These are phyloP conservation scores for Aepyceros melampus DNA, from an alignment of 2,113 vertebrate species.

Conservation along the genomic window DNA sequence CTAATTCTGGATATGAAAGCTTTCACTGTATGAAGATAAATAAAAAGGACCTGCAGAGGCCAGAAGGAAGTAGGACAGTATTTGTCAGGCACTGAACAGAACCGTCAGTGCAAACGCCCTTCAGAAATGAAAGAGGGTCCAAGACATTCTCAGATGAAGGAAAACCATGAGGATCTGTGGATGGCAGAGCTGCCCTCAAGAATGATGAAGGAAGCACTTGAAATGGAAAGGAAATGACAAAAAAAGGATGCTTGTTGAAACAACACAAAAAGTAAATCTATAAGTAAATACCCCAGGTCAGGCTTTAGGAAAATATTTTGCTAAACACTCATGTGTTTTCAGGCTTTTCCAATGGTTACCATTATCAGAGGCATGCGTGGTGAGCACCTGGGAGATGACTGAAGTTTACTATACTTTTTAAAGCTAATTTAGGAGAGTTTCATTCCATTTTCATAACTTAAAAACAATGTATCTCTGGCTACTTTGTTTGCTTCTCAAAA, in stretches of 20 bases:
- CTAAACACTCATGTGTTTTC: background rate
- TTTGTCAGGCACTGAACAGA: background rate
- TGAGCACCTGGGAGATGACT: background rate
- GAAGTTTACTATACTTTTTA: background rate
- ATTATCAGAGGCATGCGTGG: background rate
- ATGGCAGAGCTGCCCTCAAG: background rate
- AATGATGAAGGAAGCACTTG: background rate
- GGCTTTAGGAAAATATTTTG: background rate
- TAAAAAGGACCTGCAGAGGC: background rate
- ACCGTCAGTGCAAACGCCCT: background rate
- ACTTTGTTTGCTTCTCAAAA: conserved; percentile 5
- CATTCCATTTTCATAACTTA: background rate
- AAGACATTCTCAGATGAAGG: background rate
- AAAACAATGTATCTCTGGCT: background rate
- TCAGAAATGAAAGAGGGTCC: background rate
- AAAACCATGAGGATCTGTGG: background rate
- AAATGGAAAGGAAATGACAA: background rate
- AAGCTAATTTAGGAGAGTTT: background rate
- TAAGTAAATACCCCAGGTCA: background rate
- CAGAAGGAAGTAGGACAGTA: background rate
- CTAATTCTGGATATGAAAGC: background rate
- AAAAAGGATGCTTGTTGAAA: background rate
- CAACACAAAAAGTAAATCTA: background rate
- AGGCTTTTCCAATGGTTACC: too few species aligned
- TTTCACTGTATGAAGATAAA: background rate